phyloP scores from a whole-genome alignment of 2,888 invertebrate species.

The Abrostola tripartita region DNA sequence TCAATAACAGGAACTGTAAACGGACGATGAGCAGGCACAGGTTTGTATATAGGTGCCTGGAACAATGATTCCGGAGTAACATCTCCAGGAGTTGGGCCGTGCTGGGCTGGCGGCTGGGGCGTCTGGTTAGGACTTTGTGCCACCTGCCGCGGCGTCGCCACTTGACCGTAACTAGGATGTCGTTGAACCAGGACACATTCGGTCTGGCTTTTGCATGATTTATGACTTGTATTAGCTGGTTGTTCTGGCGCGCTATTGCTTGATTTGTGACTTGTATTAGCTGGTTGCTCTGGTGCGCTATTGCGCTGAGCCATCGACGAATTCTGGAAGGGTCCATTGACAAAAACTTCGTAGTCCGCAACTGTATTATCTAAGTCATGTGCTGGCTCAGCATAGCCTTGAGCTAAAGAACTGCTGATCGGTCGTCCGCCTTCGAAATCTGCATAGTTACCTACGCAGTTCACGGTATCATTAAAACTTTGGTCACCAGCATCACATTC shows the following conservation, averaged over 20 bases:
- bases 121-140: constrained; percentile 7
- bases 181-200: background rate
- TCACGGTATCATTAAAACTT: background rate
- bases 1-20: constrained; percentile 11
- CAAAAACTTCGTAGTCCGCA: background rate
- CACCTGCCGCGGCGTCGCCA: constrained; percentile 37
- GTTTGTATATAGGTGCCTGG: constrained; percentile 21
- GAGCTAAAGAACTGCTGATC: constrained; percentile 15
- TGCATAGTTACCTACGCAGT: background rate
- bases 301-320: constrained; percentile 5
- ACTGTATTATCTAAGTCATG: background rate
- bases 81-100: background rate
- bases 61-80: constrained; percentile 33
- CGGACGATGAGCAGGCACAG: constrained; percentile 10
- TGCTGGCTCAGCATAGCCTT: background rate
- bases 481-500: background rate
- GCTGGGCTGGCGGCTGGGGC: background rate
- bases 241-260: constrained; percentile 1
- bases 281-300: background rate
- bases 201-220: no score
- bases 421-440: constrained; percentile 16
- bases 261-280: background rate
- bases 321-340: constrained; percentile 2
- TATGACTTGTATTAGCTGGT: background rate
- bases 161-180: constrained; percentile 14